Percentiles rank a stretch among this genome's conserved stretches.
These are phyloP conservation scores for Oligia strigilis DNA, from an alignment of 2,888 invertebrate species.

Conservation along the genomic window DNA sequence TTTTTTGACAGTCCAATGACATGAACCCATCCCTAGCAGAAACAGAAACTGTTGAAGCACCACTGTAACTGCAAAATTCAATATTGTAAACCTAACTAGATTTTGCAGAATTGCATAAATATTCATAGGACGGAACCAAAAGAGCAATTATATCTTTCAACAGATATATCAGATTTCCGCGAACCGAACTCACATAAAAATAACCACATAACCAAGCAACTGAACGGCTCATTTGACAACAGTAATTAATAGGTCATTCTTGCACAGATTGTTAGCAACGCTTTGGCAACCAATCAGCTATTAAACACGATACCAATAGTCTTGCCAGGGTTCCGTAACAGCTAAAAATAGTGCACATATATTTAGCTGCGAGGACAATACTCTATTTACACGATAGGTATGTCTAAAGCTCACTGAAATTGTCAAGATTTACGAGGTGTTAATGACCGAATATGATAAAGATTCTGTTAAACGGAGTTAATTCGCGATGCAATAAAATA, in stretches of 20 bases:
- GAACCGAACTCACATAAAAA: conserved; percentile 35
- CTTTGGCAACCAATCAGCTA: conserved; percentile 77
- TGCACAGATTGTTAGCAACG: conserved; percentile 60
- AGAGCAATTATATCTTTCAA: conserved; percentile 5
- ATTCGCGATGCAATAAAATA: conserved; percentile 15
- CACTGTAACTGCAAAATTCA: not conserved
- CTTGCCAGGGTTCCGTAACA: conserved; percentile 71
- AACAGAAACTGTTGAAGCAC: not conserved
- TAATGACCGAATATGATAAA: conserved; percentile 9
- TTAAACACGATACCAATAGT: conserved; percentile 63
- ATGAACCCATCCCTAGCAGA: no score
- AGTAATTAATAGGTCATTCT: conserved; percentile 64
- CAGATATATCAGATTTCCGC: conserved; percentile 37
- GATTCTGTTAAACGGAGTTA: not conserved
- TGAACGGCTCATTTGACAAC: conserved; percentile 55
- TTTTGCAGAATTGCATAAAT: not conserved
- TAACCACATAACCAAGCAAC: conserved; percentile 46
- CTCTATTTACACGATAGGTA: conserved; percentile 41
- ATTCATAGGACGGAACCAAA: not conserved
- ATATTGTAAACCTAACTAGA: not conserved
- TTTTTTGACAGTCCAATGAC: not conserved
- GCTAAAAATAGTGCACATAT: conserved; percentile 71
- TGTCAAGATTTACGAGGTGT: conserved; percentile 14
- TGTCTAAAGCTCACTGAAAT: conserved; percentile 19
- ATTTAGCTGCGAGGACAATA: conserved; percentile 67